Evolutionary conservation across 2,113 vertebrate species (phyloP).

Genomic region (Burhinus oedicnemus): DNA sequence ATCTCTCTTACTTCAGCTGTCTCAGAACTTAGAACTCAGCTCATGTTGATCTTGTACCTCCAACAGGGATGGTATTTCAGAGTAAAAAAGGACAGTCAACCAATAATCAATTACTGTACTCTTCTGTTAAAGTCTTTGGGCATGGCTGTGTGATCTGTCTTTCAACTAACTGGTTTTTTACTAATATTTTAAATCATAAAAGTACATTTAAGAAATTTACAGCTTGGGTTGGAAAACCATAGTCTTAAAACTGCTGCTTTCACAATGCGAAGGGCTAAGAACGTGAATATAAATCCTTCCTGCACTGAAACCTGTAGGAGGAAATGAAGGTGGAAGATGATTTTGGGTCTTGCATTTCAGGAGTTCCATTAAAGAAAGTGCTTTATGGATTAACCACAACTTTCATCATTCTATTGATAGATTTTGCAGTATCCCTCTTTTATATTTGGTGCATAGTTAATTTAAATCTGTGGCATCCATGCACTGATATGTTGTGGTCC

Average conservation of each 20-base stretch:
- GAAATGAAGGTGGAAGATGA: background rate
- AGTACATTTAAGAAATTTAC: background rate
- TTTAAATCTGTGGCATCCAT: background rate
- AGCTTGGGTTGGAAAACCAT: background rate
- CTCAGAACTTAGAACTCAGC: background rate
- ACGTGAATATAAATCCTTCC: background rate
- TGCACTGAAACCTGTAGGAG: background rate
- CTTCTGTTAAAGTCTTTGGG: background rate
- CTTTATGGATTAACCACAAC: slow-evolving; percentile 1
- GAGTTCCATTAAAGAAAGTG: background rate
- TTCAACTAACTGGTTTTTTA: background rate
- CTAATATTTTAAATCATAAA: background rate
- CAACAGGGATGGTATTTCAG: background rate
- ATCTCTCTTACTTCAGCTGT: background rate
- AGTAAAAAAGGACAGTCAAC: background rate
- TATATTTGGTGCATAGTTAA: background rate
- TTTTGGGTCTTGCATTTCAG: slow-evolving; percentile 3
- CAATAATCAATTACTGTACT: background rate
- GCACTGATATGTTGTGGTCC: background rate
- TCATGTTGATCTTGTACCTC: background rate
- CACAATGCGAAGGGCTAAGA: background rate
- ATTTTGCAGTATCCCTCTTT: background rate
- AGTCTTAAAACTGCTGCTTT: background rate
- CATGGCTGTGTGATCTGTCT: background rate
- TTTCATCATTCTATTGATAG: background rate